These are phyloP conservation scores for Meles meles DNA, from an alignment of 2,113 vertebrate genomes.

Conservation along the genomic window DNA sequence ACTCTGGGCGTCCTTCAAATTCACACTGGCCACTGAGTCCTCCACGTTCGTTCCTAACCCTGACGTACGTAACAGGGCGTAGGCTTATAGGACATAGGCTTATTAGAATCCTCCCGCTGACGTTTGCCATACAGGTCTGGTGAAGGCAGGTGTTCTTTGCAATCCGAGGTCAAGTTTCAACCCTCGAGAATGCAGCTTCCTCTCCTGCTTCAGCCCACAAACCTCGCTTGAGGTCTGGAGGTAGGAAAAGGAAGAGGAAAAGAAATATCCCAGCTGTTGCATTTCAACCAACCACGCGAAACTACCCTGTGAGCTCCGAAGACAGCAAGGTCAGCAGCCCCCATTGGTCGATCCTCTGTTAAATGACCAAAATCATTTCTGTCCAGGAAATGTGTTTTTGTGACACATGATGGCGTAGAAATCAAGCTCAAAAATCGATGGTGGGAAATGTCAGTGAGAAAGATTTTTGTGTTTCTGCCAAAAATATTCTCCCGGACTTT, in stretches of 20 bases:
- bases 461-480: slow-evolving; percentile 5
- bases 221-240: neutral
- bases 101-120: neutral
- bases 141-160: neutral
- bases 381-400: neutral
- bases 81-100: no score
- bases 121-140: neutral
- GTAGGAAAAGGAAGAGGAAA: neutral
- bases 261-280: neutral
- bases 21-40: neutral
- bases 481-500: neutral
- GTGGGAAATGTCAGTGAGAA: neutral
- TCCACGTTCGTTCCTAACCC: neutral
- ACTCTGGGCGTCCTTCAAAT: neutral
- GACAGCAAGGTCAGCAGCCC: neutral
- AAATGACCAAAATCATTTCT: neutral
- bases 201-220: neutral
- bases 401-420: neutral
- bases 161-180: neutral
- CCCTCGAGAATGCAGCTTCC: neutral
- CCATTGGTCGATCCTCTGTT: neutral
- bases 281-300: neutral
- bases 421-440: neutral
- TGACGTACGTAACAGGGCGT: fast-evolving
- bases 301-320: neutral